phyloP scores from a whole-genome alignment of 1,140 invertebrate species.

The Battus philenor region DNA sequence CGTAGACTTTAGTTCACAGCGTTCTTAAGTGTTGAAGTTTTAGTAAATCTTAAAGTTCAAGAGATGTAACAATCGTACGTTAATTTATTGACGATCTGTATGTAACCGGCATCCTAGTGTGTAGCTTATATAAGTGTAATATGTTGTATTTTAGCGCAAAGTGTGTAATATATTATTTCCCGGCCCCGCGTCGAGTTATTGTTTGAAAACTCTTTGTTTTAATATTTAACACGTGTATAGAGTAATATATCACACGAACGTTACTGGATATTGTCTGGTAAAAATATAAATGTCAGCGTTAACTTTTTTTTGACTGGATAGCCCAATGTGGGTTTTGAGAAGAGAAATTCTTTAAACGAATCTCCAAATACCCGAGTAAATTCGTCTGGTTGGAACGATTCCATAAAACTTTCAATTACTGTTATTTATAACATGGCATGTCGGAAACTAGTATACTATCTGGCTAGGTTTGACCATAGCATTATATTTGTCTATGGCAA shows the following conservation, averaged over 20 bases:
- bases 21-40: slow-evolving; percentile 27
- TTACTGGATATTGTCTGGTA: background rate
- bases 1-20: background rate
- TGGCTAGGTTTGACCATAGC: too few species aligned
- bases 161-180: slow-evolving; percentile 58
- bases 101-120: slow-evolving; percentile 48
- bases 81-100: slow-evolving; percentile 53
- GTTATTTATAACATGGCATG: too few species aligned
- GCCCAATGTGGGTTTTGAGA: too few species aligned
- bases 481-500: too few species aligned
- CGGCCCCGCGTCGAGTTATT: slow-evolving; percentile 33
- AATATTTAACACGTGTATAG: slow-evolving; percentile 46
- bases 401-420: too few species aligned
- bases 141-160: slow-evolving; percentile 66
- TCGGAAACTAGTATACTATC: too few species aligned
- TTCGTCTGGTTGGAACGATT: too few species aligned
- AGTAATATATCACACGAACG: slow-evolving; percentile 25
- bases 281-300: background rate
- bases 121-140: slow-evolving; percentile 66
- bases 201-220: slow-evolving; percentile 42
- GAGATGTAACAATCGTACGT: slow-evolving; percentile 27
- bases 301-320: too few species aligned
- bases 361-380: too few species aligned
- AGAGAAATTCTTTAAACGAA: too few species aligned
- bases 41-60: slow-evolving; percentile 25